Percentiles rank a stretch among this genome's conserved stretches.
Evolutionary conservation across 2,888 invertebrate species (phyloP).

Genomic region (Hyposoter dolosus): DNA sequence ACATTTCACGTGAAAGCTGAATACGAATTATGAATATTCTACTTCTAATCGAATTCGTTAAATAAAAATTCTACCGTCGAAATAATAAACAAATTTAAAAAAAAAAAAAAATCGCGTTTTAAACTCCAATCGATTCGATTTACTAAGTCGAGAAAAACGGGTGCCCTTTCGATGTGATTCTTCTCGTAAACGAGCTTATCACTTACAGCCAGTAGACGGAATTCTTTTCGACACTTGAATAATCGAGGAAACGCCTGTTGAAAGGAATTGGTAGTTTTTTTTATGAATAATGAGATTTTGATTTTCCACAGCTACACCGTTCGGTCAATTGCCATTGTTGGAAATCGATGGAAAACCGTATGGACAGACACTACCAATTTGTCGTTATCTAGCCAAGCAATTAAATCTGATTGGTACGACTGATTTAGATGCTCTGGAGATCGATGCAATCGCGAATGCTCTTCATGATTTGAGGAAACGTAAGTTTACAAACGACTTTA

Average conservation of each 20-base stretch:
- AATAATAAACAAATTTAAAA: background rate
- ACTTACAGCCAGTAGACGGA: background rate
- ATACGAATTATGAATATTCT: too few species aligned
- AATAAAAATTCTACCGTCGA: too few species aligned
- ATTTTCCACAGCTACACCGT: constrained; percentile 75
- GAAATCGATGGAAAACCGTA: constrained; percentile 79
- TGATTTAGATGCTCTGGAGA: constrained; percentile 78
- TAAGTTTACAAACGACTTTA: constrained; percentile 62
- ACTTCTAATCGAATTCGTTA: too few species aligned
- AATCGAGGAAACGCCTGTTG: background rate
- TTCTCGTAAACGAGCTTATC: background rate
- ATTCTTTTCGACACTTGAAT: background rate
- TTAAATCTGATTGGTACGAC: constrained; percentile 77
- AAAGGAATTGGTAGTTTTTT: background rate
- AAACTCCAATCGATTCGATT: background rate
- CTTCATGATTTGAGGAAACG: constrained; percentile 78
- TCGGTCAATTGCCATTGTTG: constrained; percentile 78
- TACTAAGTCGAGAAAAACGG: background rate
- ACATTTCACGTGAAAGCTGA: too few species aligned
- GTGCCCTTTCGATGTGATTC: background rate
- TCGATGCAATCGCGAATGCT: constrained; percentile 76
- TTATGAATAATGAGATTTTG: background rate
- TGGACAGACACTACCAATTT: constrained; percentile 78
- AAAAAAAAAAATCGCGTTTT: background rate
- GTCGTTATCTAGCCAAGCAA: constrained; percentile 80